Base-by-base conservation (phyloP, 2,113 vertebrate species). In the Dicaeum eximium region DNA sequence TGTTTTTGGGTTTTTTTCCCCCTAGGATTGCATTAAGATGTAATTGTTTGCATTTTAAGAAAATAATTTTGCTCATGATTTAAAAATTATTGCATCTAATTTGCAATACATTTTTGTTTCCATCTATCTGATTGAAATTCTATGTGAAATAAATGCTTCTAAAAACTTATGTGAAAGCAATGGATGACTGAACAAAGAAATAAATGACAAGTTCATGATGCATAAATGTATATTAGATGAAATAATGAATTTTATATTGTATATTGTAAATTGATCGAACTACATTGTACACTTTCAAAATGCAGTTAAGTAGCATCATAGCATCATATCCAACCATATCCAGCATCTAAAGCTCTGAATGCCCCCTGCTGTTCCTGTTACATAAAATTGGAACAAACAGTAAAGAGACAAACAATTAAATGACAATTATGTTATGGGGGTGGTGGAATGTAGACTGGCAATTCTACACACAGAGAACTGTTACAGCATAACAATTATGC, bases 281-380 rank as follows among this genome's bases (percentile, higher is more conserved):
- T 67, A 27, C n/a, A 54, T 79, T 93, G 57, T 90, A 45, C 16
- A 40, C 22, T 75, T 88, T 80, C 69, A 78, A 80, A 96, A 86
- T 95, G 33, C 65, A 71, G 61, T 85, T 93, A 62, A 42, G 58
- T 86, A 79, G 40, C 75, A 80, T 45, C 13, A 22, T 45, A 91
- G 60, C 58, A 53, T 86, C 86, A 78, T 92, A 92, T 73, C 64
- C 80, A 95, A 80, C 83, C 70, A 86, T 74, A 90, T 65, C 67
- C 72, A 96, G 95, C 95, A 97, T 95, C 85, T 93, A 94, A 96
- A 96, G 96, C 96, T 97, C 94, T 91, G 96, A 88, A 95, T 97
- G 98, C 97, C 98, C 97, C 97, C 98, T 98, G 88, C 97, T 97
- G 98, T 98, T 97, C 67, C 80, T 73, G 82, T 96, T 97, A 94